A percentile compares a stretch with the other conserved stretches of the same genome.
Conservation (phyloP, 2,888 invertebrate genomes). For the Tipula confusa region DNA sequence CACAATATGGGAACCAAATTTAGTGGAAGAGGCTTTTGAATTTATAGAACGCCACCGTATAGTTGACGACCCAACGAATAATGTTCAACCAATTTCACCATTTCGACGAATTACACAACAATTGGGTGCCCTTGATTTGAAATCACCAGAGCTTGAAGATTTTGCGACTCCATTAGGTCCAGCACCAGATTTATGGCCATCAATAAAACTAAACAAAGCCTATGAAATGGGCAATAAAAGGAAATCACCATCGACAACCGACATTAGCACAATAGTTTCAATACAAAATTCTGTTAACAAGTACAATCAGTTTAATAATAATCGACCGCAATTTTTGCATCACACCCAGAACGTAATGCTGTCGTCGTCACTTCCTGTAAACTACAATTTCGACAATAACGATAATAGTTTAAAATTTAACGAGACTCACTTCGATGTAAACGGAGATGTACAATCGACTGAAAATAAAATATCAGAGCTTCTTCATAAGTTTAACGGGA, state of each 20-base stretch:
- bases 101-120: slow-evolving; percentile 76
- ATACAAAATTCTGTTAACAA: slow-evolving; percentile 46
- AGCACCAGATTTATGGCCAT: slow-evolving; percentile 62
- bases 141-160: slow-evolving; percentile 68
- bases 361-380: slow-evolving; percentile 33
- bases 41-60: slow-evolving; percentile 70
- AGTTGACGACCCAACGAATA: slow-evolving; percentile 51
- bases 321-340: neutral
- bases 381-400: slow-evolving; percentile 27
- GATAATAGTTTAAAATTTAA: slow-evolving; percentile 37
- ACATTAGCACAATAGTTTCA: slow-evolving; percentile 46
- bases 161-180: slow-evolving; percentile 64
- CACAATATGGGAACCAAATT: slow-evolving; percentile 77
- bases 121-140: slow-evolving; percentile 63
- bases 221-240: slow-evolving; percentile 33
- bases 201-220: slow-evolving; percentile 44
- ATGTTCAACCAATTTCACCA: slow-evolving; percentile 58
- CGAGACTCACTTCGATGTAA: slow-evolving; percentile 41
- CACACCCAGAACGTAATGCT: neutral
- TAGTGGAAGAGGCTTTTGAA: slow-evolving; percentile 80
- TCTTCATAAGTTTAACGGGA: neutral
- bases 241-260: slow-evolving; percentile 43
- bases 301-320: slow-evolving; percentile 43
- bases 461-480: slow-evolving; percentile 7
- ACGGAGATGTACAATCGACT: slow-evolving; percentile 35